These are phyloP conservation scores for Chrysolina oricalcia DNA, from an alignment of 2,888 invertebrate species.

Conservation along the genomic window DNA sequence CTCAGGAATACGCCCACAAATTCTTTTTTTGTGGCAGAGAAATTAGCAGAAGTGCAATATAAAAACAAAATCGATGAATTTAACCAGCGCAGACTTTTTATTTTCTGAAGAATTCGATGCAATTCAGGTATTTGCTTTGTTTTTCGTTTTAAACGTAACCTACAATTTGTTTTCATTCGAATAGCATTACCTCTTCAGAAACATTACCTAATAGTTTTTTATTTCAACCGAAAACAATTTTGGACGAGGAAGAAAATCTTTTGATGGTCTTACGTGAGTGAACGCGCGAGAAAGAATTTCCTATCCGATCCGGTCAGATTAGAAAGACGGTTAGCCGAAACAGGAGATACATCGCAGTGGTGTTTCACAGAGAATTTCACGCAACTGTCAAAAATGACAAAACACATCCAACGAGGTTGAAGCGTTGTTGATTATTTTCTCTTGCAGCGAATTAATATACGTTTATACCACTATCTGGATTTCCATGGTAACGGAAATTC, in stretches of 20 bases:
- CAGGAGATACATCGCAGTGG: background rate
- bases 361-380: background rate
- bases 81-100: no score
- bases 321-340: background rate
- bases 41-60: no score
- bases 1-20: no score
- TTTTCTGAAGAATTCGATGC: background rate
- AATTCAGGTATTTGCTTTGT: background rate
- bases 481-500: no score
- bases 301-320: background rate
- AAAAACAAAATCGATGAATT: no score
- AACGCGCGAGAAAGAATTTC: background rate
- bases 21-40: no score
- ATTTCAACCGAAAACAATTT: slow-evolving; percentile 12
- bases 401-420: no score
- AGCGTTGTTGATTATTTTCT: no score
- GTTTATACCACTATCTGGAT: no score
- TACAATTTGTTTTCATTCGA: background rate
- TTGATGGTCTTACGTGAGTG: background rate
- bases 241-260: background rate
- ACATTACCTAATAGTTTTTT: background rate
- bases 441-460: no score
- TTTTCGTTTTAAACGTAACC: background rate
- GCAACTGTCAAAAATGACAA: no score
- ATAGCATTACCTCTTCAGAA: background rate